Percentiles rank a stretch among this genome's conserved stretches.
These are phyloP conservation scores for Bujurquina vittata DNA, from an alignment of 2,113 vertebrate genomes.

Conservation along the genomic window DNA sequence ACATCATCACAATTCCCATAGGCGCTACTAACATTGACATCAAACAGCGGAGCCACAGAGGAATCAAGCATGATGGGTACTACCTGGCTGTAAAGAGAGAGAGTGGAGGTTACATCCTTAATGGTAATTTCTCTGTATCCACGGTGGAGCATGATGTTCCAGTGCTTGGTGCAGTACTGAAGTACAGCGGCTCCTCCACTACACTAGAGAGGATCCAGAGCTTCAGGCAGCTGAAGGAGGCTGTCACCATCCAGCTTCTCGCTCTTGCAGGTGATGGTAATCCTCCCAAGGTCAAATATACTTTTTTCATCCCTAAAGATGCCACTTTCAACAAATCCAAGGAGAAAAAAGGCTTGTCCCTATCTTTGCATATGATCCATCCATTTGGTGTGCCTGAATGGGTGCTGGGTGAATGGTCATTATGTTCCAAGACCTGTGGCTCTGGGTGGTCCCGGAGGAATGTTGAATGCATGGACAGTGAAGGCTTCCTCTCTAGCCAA, in stretches of 20 bases:
- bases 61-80: constrained; percentile 89
- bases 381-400: constrained; percentile 85
- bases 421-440: constrained; percentile 91
- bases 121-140: constrained; percentile 91
- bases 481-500: constrained; percentile 81
- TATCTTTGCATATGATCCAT: constrained; percentile 83
- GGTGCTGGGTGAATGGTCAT: constrained; percentile 92
- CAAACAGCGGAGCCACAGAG: constrained; percentile 92
- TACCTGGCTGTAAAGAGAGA: constrained; percentile 90
- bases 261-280: constrained; percentile 83
- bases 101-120: constrained; percentile 89
- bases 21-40: constrained; percentile 95
- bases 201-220: constrained; percentile 94
- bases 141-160: constrained; percentile 93
- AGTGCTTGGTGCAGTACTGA: constrained; percentile 88
- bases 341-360: constrained; percentile 72
- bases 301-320: constrained; percentile 91
- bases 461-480: constrained; percentile 86
- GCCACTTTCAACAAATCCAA: constrained; percentile 83
- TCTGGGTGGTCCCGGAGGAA: constrained; percentile 91
- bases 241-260: constrained; percentile 89
- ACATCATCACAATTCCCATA: constrained; percentile 92
- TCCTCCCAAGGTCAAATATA: constrained; percentile 90
- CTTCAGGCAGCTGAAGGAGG: constrained; percentile 87
- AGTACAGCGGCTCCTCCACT: constrained; percentile 94